phyloP scores from a whole-genome alignment of 2,797 vertebrate species.

The Micrastur ruficollis region DNA sequence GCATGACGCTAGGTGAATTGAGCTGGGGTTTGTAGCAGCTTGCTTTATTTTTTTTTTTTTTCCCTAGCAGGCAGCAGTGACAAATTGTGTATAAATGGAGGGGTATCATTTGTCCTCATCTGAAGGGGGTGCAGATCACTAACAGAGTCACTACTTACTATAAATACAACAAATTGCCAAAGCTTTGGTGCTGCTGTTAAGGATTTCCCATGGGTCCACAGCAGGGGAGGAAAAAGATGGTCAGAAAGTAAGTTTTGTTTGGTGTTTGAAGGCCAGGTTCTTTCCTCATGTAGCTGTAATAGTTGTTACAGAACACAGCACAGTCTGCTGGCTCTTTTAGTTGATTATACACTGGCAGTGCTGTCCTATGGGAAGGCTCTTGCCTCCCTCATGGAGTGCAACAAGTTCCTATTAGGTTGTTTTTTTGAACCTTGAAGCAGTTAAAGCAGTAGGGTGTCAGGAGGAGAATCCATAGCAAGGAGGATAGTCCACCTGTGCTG shows the following conservation, averaged over 20 bases:
- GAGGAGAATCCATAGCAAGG: neutral
- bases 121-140: constrained; percentile 24
- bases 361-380: neutral
- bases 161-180: constrained; percentile 23
- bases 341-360: neutral
- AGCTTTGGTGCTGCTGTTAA: constrained; percentile 7
- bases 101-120: constrained; percentile 28
- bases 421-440: neutral
- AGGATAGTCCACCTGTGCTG: neutral
- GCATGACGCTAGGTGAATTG: constrained; percentile 25
- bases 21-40: constrained; percentile 15
- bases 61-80: neutral
- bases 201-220: neutral
- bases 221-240: neutral
- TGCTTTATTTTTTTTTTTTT: neutral
- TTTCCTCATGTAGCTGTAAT: neutral
- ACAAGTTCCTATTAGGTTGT: neutral
- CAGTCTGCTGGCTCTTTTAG: neutral
- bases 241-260: neutral
- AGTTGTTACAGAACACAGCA: fast-evolving
- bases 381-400: fast-evolving
- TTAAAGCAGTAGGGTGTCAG: neutral
- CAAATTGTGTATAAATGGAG: constrained; percentile 27
- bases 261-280: neutral
- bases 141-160: neutral